Evolutionary conservation across 1,140 invertebrate genomes (phyloP).

Genomic region (Listronotus oregonensis): DNA sequence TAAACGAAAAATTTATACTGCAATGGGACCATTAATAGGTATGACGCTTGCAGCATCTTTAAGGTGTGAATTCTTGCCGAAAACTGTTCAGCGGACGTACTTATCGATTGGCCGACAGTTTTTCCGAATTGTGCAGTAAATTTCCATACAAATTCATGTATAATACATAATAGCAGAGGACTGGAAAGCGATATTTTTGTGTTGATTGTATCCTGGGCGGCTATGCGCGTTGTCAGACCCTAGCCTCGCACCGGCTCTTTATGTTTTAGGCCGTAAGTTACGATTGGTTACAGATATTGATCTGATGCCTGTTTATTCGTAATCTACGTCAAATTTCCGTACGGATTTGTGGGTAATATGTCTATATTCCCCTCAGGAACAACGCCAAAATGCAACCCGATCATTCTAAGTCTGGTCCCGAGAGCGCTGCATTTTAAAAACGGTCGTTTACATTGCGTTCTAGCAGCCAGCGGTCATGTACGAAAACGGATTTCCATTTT

Average conservation of each 20-base stretch:
- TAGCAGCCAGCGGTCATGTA: not conserved
- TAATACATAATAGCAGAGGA: constrained; percentile 8
- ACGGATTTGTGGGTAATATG: constrained; percentile 36
- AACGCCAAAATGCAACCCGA: constrained; percentile 12
- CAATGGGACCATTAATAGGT: too few relatives aligned
- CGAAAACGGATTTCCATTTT: constrained; percentile 15
- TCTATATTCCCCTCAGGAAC: constrained; percentile 35
- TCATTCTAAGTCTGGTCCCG: not conserved
- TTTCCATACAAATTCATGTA: too few relatives aligned
- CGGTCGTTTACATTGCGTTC: constrained; percentile 3
- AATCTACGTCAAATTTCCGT: constrained; percentile 50
- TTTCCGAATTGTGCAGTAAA: too few relatives aligned
- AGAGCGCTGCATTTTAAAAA: constrained; percentile 3
- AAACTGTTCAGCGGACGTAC: too few relatives aligned
- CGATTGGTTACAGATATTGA: constrained; percentile 51
- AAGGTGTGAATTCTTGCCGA: too few relatives aligned
- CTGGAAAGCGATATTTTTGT: constrained; percentile 23
- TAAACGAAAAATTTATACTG: too few relatives aligned
- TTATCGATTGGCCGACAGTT: too few relatives aligned
- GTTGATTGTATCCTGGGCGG: constrained; percentile 27
- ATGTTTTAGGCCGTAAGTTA: constrained; percentile 47
- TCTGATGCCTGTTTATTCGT: constrained; percentile 50
- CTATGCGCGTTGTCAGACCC: constrained; percentile 30
- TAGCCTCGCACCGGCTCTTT: constrained; percentile 37
- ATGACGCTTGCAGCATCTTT: too few relatives aligned